Conservation (phyloP, 2,113 vertebrate genomes). For the Lathamus discolor region DNA sequence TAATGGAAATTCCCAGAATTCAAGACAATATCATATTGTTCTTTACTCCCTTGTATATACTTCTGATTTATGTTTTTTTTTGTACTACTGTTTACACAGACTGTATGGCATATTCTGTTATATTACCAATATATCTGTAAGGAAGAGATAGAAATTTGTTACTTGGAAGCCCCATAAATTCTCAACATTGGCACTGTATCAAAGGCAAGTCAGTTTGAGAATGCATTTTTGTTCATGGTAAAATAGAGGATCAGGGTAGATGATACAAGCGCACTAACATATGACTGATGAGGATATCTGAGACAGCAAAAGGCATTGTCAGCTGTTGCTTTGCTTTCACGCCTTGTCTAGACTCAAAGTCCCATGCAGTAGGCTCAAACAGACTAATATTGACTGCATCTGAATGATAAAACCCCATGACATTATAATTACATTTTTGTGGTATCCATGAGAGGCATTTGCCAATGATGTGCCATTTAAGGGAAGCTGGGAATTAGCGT, state of each 20-base stretch:
- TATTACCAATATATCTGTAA: not conserved
- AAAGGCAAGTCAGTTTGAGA: not conserved
- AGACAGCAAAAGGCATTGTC: conserved; percentile 41
- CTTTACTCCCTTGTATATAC: not conserved
- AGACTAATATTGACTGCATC: conserved; percentile 11
- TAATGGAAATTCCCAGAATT: not conserved
- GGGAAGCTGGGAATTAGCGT: not conserved
- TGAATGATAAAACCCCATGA: conserved; percentile 45
- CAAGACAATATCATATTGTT: not conserved
- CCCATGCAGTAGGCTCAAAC: conserved; percentile 8
- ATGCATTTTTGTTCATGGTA: conserved; percentile 8
- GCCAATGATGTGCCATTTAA: not conserved
- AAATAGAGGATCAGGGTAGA: conserved; percentile 14
- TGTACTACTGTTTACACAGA: not conserved
- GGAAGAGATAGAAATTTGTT: not conserved
- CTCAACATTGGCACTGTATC: not conserved
- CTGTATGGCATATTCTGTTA: not conserved
- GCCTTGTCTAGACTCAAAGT: conserved; percentile 48
- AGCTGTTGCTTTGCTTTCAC: conserved; percentile 6
- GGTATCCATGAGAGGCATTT: conserved; percentile 12
- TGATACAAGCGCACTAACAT: not conserved
- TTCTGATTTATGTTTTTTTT: not conserved
- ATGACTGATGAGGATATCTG: conserved; percentile 35
- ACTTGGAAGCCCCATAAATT: not conserved
- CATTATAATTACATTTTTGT: conserved; percentile 43